phyloP scores from a whole-genome alignment of 2,888 invertebrate species.

The Trichacis sp. region DNA sequence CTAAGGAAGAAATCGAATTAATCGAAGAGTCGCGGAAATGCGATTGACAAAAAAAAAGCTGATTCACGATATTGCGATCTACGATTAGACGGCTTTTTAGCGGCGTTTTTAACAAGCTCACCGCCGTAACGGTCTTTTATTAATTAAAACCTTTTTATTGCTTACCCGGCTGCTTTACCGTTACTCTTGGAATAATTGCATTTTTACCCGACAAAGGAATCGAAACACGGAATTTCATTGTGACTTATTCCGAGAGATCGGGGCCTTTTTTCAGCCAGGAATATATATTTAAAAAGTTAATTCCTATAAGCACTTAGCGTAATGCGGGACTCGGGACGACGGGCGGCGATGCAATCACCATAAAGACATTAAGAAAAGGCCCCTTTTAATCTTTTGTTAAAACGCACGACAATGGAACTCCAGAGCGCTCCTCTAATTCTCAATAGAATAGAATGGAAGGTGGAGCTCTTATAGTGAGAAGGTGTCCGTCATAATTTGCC shows the following conservation, averaged over 20 bases:
- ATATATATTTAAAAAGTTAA: constrained; percentile 21
- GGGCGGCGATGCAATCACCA: constrained; percentile 22
- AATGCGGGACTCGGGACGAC: neutral
- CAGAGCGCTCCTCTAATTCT: constrained; percentile 19
- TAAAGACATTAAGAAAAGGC: constrained; percentile 27
- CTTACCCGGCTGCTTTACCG: neutral
- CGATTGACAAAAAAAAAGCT: constrained; percentile 9
- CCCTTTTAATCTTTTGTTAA: constrained; percentile 28
- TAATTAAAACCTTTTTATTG: constrained; percentile 5
- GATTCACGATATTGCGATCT: constrained; percentile 3
- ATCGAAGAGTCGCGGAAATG: constrained; percentile 4
- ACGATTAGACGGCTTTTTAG: constrained; percentile 1
- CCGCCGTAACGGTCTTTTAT: constrained; percentile 4
- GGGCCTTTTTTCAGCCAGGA: neutral
- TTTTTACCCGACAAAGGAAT: neutral
- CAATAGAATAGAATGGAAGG: constrained; percentile 32
- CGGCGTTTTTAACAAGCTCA: constrained; percentile 9
- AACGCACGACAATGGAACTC: constrained; percentile 27
- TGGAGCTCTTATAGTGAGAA: constrained; percentile 47
- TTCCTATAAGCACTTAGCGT: constrained; percentile 23
- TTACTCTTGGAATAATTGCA: neutral
- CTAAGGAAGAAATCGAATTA: neutral
- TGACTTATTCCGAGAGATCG: neutral
- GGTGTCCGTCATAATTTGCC: constrained; percentile 61
- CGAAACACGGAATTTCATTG: constrained; percentile 1